Percentiles rank a stretch among this genome's conserved stretches.
Conservation (phyloP, 2,888 invertebrate species). For the Brachyptera risi region DNA sequence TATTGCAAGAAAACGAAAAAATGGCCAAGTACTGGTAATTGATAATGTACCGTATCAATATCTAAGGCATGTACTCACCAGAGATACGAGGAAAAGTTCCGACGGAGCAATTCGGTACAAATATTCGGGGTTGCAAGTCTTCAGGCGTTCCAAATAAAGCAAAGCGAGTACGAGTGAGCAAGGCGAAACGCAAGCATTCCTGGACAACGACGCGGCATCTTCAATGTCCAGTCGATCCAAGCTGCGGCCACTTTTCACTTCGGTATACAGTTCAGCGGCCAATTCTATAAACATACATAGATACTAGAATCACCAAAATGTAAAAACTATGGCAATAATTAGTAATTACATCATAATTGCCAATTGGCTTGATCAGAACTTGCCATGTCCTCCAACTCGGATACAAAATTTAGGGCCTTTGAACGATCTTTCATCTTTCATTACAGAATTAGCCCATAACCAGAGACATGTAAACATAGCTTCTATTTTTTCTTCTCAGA, state of each 20-base stretch:
- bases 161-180: slow-evolving; percentile 90
- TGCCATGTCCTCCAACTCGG: too few relatives aligned
- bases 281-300: slow-evolving; percentile 58
- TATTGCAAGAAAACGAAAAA: background rate
- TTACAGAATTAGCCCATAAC: too few relatives aligned
- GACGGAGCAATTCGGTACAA: slow-evolving; percentile 78
- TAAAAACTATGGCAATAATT: background rate
- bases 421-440: too few relatives aligned
- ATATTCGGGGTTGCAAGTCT: slow-evolving; percentile 76
- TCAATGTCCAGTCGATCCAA: slow-evolving; percentile 72
- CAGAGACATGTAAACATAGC: too few relatives aligned
- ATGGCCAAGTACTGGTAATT: too few relatives aligned
- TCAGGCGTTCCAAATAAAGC: slow-evolving; percentile 87
- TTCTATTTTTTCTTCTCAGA: too few relatives aligned
- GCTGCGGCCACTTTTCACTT: slow-evolving; percentile 68
- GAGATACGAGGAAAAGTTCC: slow-evolving; percentile 89
- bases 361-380: too few relatives aligned
- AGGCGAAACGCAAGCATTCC: slow-evolving; percentile 82
- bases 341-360: too few relatives aligned
- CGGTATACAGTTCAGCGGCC: slow-evolving; percentile 80
- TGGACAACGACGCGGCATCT: slow-evolving; percentile 69
- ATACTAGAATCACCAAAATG: background rate
- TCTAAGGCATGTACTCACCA: too few relatives aligned
- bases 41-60: too few relatives aligned
- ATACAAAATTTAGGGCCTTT: too few relatives aligned